These are phyloP conservation scores for Philereme transversata DNA, from an alignment of 2,888 invertebrate genomes.

Conservation along the genomic window DNA sequence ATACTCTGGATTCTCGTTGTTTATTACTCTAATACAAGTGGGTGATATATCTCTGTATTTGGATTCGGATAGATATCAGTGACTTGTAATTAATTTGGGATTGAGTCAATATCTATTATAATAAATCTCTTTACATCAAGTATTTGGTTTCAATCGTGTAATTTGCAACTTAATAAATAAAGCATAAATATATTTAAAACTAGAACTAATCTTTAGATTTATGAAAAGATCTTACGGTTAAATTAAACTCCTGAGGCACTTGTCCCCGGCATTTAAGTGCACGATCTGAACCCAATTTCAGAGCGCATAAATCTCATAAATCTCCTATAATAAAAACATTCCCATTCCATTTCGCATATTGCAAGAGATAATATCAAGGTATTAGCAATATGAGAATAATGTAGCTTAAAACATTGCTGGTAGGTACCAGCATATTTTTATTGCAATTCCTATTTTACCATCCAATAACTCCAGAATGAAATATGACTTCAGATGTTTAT, in stretches of 20 bases:
- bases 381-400: conserved; percentile 36
- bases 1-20: conserved; percentile 16
- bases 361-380: conserved; percentile 43
- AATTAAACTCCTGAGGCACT: conserved; percentile 64
- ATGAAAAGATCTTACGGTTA: conserved; percentile 17
- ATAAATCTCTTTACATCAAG: conserved; percentile 21
- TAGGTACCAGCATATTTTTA: conserved; percentile 2
- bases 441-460: not conserved
- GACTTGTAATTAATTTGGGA: conserved; percentile 37
- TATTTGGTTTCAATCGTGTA: conserved; percentile 21
- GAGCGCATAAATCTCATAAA: conserved; percentile 46
- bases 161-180: conserved; percentile 6
- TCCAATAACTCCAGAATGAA: conserved; percentile 1
- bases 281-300: conserved; percentile 53
- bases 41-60: conserved; percentile 23
- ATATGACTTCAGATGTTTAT: conserved; percentile 1
- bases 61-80: conserved; percentile 33
- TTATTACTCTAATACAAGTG: conserved; percentile 22
- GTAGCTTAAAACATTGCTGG: conserved; percentile 16
- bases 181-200: too few species aligned
- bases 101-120: conserved; percentile 33
- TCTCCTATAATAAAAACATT: conserved; percentile 58
- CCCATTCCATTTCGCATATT: conserved; percentile 46
- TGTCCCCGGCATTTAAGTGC: conserved; percentile 56
- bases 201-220: too few species aligned